Conservation (phyloP, 2,113 vertebrate species). For the Chiloscyllium plagiosum region DNA sequence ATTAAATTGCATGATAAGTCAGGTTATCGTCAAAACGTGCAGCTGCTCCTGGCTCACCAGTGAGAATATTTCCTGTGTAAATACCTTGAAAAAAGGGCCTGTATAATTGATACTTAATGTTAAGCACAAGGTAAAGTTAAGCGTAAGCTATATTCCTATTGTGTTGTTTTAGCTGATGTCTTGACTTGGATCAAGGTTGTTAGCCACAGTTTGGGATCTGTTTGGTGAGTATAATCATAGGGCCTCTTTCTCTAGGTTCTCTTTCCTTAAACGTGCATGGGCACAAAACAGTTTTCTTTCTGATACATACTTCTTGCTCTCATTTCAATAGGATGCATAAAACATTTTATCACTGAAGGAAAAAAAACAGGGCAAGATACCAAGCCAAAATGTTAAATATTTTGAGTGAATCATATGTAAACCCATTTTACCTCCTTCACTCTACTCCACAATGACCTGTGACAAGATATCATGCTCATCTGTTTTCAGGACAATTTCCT, state of each 20-base stretch:
- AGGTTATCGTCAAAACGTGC: neutral
- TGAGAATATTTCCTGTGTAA: neutral
- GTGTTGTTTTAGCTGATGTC: neutral
- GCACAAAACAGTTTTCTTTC: neutral
- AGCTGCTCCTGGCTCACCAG: neutral
- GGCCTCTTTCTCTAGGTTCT: neutral
- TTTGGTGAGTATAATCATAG: neutral
- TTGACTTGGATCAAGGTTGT: neutral
- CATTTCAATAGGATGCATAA: neutral
- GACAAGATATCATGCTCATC: neutral
- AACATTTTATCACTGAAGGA: neutral
- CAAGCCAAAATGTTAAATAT: neutral
- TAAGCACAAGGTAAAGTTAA: neutral
- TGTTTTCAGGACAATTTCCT: neutral
- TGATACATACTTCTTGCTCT: neutral
- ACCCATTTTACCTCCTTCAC: neutral
- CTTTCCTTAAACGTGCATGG: neutral
- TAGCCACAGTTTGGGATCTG: neutral
- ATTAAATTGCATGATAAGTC: neutral
- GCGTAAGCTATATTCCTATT: neutral
- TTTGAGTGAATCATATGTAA: neutral
- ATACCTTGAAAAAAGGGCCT: neutral
- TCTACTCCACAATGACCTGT: neutral
- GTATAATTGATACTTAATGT: neutral
- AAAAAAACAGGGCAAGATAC: neutral